phyloP scores from a whole-genome alignment of 2,113 vertebrate species.

The Eolophus roseicapilla region DNA sequence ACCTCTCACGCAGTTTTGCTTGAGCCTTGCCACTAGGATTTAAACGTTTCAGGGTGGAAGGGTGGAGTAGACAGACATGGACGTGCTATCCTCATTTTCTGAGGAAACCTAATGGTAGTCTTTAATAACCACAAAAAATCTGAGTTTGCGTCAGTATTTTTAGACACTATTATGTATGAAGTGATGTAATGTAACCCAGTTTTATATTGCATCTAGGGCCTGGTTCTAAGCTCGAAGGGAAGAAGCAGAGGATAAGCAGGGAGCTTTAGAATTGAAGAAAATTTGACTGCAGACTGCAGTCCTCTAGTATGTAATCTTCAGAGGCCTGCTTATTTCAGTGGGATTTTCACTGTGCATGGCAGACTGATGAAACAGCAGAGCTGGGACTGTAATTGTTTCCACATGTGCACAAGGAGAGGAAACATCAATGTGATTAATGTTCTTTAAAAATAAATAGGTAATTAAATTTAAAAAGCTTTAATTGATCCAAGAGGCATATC shows the following conservation, averaged over 20 bases:
- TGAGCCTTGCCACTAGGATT: not conserved
- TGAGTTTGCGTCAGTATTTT: not conserved
- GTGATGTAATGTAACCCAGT: not conserved
- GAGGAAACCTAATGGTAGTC: not conserved
- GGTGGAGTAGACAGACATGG: not conserved
- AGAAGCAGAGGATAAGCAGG: not conserved
- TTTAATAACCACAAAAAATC: not conserved
- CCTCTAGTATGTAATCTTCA: not conserved
- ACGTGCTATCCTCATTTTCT: not conserved
- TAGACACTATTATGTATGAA: not conserved
- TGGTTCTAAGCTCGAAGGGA: not conserved
- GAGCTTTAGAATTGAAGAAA: accelerated
- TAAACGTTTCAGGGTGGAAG: not conserved
- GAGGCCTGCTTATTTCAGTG: not conserved
- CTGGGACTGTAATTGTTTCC: not conserved
- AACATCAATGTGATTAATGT: not conserved
- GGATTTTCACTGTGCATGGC: not conserved
- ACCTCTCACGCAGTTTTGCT: not conserved
- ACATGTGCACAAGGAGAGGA: not conserved
- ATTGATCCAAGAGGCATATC: not conserved
- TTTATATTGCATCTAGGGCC: not conserved
- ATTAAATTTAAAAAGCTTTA: not conserved
- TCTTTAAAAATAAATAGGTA: not conserved
- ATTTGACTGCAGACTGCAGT: not conserved
- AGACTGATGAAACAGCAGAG: not conserved